Evolutionary conservation across 30 jellyfish, hydroid and myxozoan species (phyloP).

Genomic region (Pseudorhiza aurosa): DNA sequence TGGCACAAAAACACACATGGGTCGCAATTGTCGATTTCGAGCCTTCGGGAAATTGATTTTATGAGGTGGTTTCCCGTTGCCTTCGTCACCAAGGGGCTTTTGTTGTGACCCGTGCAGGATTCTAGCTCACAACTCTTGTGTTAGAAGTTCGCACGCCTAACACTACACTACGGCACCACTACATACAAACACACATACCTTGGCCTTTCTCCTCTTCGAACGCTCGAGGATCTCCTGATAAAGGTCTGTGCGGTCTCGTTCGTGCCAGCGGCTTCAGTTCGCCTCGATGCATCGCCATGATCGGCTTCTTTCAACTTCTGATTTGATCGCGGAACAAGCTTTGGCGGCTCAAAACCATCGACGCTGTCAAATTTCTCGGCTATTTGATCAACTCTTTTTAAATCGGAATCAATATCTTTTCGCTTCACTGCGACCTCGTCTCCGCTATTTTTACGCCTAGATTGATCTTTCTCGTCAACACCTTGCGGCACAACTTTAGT

Average conservation of each 20-base stretch:
- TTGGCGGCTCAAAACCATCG: conserved; percentile 57
- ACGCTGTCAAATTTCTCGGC: background rate
- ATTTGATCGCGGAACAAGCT: conserved; percentile 27
- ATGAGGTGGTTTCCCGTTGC: no score
- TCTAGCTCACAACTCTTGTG: no score
- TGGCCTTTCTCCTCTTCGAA: conserved; percentile 66
- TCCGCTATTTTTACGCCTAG: conserved; percentile 5
- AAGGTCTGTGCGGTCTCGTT: background rate
- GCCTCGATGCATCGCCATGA: background rate
- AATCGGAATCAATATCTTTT: conserved; percentile 1
- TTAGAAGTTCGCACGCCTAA: no score
- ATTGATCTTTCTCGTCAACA: conserved; percentile 1
- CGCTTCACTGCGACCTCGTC: background rate
- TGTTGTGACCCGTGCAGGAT: no score
- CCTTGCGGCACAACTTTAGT: background rate
- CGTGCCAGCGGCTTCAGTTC: background rate
- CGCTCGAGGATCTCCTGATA: conserved; percentile 43
- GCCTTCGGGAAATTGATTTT: no score
- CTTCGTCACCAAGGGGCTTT: no score
- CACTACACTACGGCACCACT: no score
- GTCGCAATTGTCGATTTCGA: no score
- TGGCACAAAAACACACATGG: no score
- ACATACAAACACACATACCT: conserved; percentile 33
- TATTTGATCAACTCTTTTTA: background rate
- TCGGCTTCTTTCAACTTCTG: background rate